Evolutionary conservation across 2,888 invertebrate genomes (phyloP).

Genomic region (Limnephilus auricula): DNA sequence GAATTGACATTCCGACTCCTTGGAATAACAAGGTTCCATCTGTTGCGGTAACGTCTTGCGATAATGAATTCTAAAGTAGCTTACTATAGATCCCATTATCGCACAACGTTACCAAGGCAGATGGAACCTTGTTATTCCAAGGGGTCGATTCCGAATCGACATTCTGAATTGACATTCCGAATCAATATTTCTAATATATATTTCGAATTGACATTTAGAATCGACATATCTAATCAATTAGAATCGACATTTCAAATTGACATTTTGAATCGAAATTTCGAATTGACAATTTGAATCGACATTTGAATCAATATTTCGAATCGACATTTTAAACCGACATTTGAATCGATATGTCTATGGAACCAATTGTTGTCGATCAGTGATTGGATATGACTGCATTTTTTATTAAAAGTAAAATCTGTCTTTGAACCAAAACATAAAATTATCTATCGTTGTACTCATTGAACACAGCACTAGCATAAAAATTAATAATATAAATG

Average conservation of each 20-base stretch:
- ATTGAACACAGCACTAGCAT: background rate
- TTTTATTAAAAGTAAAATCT: background rate
- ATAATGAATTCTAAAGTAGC: too few relatives aligned
- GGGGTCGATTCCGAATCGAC: background rate
- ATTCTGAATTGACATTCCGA: background rate
- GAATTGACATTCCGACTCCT: background rate
- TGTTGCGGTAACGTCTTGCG: too few relatives aligned
- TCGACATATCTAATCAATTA: background rate
- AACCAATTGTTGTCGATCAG: background rate
- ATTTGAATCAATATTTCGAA: too few relatives aligned
- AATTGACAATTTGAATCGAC: background rate
- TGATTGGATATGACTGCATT: background rate
- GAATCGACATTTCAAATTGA: background rate
- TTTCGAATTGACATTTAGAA: too few relatives aligned
- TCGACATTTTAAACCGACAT: too few relatives aligned
- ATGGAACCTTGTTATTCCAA: too few relatives aligned
- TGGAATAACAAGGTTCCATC: too few relatives aligned
- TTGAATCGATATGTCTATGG: background rate
- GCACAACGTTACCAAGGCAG: too few relatives aligned
- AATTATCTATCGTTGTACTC: background rate
- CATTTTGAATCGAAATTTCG: background rate
- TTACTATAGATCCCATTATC: too few relatives aligned
- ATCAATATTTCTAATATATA: too few relatives aligned
- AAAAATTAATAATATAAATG: background rate
- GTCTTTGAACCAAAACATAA: background rate